A percentile compares a stretch with the other conserved stretches of the same genome.
Conservation (phyloP, 2,888 invertebrate species). For the Acronicta alni region DNA sequence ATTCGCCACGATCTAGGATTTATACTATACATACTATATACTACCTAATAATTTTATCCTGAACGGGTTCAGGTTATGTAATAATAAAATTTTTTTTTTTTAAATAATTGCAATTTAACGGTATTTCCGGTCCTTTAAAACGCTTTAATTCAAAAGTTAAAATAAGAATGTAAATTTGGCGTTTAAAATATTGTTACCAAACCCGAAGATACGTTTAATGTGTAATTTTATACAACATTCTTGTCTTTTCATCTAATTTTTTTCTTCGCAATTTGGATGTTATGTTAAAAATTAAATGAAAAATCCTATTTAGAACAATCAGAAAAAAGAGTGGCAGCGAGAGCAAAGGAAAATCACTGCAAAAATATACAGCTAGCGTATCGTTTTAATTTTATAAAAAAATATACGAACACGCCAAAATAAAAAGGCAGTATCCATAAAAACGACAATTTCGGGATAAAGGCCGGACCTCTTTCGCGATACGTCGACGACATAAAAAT, state of each 20-base stretch:
- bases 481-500: slow-evolving; percentile 63
- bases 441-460: slow-evolving; percentile 61
- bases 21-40: too few relatives aligned
- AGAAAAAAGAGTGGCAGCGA: background rate
- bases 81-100: too few relatives aligned
- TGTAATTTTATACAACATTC: too few relatives aligned
- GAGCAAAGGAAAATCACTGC: background rate
- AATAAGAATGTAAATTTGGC: too few relatives aligned
- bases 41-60: too few relatives aligned
- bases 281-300: background rate
- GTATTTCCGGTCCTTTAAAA: too few relatives aligned
- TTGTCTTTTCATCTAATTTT: background rate
- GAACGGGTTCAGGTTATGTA: too few relatives aligned
- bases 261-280: background rate
- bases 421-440: slow-evolving; percentile 59
- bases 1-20: too few relatives aligned
- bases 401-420: slow-evolving; percentile 38
- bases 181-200: background rate
- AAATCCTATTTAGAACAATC: background rate
- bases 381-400: slow-evolving; percentile 32
- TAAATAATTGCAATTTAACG: too few relatives aligned
- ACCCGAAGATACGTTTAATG: background rate
- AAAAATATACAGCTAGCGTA: slow-evolving; percentile 4
- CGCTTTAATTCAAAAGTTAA: background rate
- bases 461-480: slow-evolving; percentile 60